Percentiles rank a stretch among this genome's conserved stretches.
These are phyloP conservation scores for Tholera decimalis DNA, from an alignment of 2,888 invertebrate genomes.

Conservation along the genomic window DNA sequence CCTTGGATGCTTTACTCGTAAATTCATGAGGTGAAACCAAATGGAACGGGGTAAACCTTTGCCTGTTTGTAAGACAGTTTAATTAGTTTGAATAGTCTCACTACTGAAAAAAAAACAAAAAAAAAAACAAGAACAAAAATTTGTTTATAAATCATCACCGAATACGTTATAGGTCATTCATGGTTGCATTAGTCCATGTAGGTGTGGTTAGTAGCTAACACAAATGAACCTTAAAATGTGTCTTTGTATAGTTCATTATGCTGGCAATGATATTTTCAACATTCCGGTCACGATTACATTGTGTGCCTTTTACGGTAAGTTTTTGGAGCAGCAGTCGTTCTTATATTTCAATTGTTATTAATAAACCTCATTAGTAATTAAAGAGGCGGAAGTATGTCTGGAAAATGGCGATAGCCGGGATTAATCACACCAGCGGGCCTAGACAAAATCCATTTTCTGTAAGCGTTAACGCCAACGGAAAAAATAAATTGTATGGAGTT, in stretches of 20 bases:
- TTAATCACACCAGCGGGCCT: slow-evolving; percentile 9
- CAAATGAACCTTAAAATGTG: background rate
- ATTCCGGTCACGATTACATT: slow-evolving; percentile 14
- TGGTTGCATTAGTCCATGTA: too few relatives aligned
- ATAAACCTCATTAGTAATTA: slow-evolving; percentile 28
- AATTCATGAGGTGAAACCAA: background rate
- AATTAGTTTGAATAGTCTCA: too few relatives aligned
- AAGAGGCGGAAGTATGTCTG: slow-evolving; percentile 11
- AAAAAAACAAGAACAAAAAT: too few relatives aligned
- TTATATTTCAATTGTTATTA: slow-evolving; percentile 28
- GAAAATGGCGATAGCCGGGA: background rate
- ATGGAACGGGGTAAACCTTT: background rate
- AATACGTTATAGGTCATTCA: too few relatives aligned
- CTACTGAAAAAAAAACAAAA: too few relatives aligned
- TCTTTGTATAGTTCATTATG: background rate
- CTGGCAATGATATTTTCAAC: background rate
- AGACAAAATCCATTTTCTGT: too few relatives aligned
- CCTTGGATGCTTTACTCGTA: background rate
- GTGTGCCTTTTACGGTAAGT: background rate
- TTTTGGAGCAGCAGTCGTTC: slow-evolving; percentile 20
- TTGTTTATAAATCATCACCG: too few relatives aligned
- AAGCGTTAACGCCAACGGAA: too few relatives aligned
- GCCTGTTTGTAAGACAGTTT: too few relatives aligned
- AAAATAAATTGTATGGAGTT: too few relatives aligned
- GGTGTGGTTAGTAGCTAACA: background rate